A percentile compares a stretch with the other conserved stretches of the same genome.
These are phyloP conservation scores for Triplophysa dalaica DNA, from an alignment of 2,113 vertebrate genomes.

Conservation along the genomic window DNA sequence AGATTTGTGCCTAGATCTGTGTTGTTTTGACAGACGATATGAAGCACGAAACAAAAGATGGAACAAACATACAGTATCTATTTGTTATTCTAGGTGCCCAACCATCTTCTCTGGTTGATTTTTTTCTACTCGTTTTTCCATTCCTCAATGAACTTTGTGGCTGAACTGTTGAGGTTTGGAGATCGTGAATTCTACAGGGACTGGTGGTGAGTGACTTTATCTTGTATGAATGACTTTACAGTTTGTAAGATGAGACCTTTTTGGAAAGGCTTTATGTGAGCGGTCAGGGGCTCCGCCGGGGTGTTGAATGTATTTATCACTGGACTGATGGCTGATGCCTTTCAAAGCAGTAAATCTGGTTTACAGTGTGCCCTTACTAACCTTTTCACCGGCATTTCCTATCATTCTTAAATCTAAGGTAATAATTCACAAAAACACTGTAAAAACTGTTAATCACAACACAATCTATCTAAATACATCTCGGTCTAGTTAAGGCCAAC, in stretches of 20 bases:
- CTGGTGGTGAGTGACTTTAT: conserved; percentile 82
- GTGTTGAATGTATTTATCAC: not conserved
- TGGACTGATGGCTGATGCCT: not conserved
- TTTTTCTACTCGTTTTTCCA: conserved; percentile 96
- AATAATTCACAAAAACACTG: too few species aligned
- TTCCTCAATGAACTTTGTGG: conserved; percentile 85
- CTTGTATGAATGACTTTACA: not conserved
- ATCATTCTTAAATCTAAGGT: not conserved
- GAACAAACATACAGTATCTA: not conserved
- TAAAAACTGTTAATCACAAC: too few species aligned
- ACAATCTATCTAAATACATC: too few species aligned
- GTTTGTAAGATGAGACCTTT: not conserved
- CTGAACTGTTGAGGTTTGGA: conserved; percentile 86
- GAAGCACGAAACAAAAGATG: not conserved
- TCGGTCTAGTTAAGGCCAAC: too few species aligned
- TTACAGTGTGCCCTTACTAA: not conserved
- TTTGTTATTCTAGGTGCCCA: conserved; percentile 79
- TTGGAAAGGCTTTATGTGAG: not conserved
- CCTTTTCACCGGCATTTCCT: not conserved
- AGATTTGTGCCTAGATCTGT: not conserved
- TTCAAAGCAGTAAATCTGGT: not conserved
- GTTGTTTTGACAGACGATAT: not conserved
- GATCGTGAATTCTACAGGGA: conserved; percentile 93
- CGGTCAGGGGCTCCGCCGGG: not conserved
- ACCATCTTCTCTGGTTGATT: conserved; percentile 91